Conservation (phyloP, 92 coral and sea anemone genomes). For the Metridium senile region DNA sequence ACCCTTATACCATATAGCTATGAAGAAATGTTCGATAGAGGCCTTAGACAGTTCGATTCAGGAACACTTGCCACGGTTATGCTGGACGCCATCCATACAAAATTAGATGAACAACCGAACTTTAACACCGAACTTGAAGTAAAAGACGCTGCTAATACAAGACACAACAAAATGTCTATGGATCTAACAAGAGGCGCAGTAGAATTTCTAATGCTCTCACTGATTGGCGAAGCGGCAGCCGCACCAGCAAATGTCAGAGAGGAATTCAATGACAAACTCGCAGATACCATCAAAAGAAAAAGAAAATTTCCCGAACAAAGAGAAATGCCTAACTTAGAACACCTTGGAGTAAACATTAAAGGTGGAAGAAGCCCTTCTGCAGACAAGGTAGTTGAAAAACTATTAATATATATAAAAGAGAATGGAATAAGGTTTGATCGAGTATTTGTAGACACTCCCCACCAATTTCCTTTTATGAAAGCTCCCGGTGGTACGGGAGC, state of each 20-base stretch:
- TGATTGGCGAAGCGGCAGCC: constrained; percentile 65
- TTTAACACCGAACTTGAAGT: not conserved
- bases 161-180: not conserved
- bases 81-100: not conserved
- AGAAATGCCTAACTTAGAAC: constrained; percentile 34
- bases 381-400: constrained; percentile 2
- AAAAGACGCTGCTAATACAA: not conserved
- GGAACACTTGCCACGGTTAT: not conserved
- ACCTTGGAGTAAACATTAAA: not conserved
- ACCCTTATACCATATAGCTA: no score
- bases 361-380: constrained; percentile 55
- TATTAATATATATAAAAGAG: not conserved
- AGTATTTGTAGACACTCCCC: not conserved
- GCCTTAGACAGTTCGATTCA: not conserved
- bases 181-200: constrained; percentile 39
- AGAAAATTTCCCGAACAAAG: constrained; percentile 19
- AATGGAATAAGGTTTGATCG: not conserved
- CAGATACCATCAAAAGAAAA: constrained; percentile 6
- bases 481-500: constrained; percentile 6
- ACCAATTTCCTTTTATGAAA: not conserved
- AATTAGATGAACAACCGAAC: not conserved
- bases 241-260: constrained; percentile 26
- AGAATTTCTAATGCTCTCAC: constrained; percentile 43
- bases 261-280: constrained; percentile 20
- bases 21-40: not conserved